These are phyloP conservation scores for Aphis craccivora DNA, from an alignment of 1,140 invertebrate species.

Conservation along the genomic window DNA sequence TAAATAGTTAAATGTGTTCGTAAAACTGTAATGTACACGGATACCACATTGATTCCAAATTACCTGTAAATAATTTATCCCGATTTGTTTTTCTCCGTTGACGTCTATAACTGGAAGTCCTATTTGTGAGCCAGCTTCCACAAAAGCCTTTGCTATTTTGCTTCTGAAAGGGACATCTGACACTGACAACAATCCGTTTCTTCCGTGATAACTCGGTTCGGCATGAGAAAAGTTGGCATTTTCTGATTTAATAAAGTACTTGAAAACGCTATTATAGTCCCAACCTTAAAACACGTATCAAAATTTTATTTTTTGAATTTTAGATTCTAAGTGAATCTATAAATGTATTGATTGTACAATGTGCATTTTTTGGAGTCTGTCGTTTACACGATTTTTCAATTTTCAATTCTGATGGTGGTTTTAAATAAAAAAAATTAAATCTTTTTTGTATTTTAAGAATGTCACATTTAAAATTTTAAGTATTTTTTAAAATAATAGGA, in stretches of 20 bases:
- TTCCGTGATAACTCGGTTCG: slow-evolving; percentile 63
- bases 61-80: slow-evolving; percentile 72
- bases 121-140: slow-evolving; percentile 68
- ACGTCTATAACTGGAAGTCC: slow-evolving; percentile 68
- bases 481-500: no score
- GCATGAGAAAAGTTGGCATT: slow-evolving; percentile 59
- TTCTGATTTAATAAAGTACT: slow-evolving; percentile 68
- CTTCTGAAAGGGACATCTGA: slow-evolving; percentile 72
- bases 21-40: no score
- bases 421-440: no score
- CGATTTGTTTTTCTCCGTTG: slow-evolving; percentile 72
- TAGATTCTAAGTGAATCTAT: no score
- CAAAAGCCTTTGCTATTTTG: slow-evolving; percentile 66
- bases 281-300: slow-evolving; percentile 62
- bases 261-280: slow-evolving; percentile 68
- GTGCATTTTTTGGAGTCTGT: no score
- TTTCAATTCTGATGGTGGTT: no score
- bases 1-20: no score
- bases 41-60: neutral
- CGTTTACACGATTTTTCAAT: no score
- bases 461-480: no score
- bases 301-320: neutral
- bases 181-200: slow-evolving; percentile 74
- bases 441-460: no score
- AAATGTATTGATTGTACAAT: no score